phyloP scores from a whole-genome alignment of 2,113 vertebrate species.

The Aspiorhynchus laticeps region DNA sequence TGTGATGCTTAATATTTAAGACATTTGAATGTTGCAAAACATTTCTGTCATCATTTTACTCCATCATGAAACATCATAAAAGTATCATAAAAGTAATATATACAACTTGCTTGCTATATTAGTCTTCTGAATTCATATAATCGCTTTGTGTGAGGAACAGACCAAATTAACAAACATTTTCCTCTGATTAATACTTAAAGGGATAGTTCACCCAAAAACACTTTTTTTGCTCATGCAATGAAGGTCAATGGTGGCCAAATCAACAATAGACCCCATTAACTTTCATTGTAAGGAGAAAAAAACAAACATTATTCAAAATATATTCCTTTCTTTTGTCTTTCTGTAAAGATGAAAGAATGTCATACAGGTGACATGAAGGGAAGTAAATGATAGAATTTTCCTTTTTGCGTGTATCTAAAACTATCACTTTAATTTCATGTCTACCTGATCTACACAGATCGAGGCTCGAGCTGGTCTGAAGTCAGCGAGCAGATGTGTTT shows the following conservation, averaged over 20 bases:
- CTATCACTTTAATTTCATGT: neutral
- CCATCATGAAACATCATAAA: too few species aligned
- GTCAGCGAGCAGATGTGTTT: slow-evolving; percentile 27
- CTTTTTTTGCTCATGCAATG: neutral
- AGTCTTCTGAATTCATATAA: too few species aligned
- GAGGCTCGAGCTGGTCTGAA: neutral
- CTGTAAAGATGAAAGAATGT: neutral
- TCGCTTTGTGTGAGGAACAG: too few species aligned
- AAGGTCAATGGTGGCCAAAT: neutral
- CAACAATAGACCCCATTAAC: neutral
- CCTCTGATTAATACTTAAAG: neutral
- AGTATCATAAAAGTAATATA: too few species aligned
- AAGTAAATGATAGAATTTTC: neutral
- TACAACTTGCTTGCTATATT: too few species aligned
- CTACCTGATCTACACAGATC: neutral
- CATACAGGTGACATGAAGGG: neutral
- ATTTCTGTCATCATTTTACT: too few species aligned
- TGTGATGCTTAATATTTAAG: neutral
- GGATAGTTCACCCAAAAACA: too few species aligned
- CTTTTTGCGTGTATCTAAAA: neutral
- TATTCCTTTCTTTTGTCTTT: neutral
- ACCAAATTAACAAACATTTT: neutral
- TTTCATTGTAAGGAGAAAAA: neutral
- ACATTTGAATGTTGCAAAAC: too few species aligned
- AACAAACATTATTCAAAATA: neutral